A percentile compares a stretch with the other conserved stretches of the same genome.
These are phyloP conservation scores for Conopomorpha cramerella DNA, from an alignment of 1,140 invertebrate species.

Conservation along the genomic window DNA sequence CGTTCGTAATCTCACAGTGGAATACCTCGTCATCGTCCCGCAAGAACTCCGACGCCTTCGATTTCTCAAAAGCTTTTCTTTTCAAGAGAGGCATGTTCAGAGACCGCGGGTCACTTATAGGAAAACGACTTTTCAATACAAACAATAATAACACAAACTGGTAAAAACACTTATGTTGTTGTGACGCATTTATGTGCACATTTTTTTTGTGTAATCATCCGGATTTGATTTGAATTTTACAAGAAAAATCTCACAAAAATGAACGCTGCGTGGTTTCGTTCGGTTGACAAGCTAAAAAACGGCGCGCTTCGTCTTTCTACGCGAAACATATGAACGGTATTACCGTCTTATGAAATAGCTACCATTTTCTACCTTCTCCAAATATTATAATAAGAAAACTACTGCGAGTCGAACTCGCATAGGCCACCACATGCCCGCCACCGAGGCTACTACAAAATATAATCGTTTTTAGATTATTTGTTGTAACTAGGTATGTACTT, in stretches of 20 bases:
- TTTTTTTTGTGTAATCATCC: conserved; percentile 27
- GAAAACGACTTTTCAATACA: conserved; percentile 32
- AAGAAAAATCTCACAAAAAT: conserved; percentile 27
- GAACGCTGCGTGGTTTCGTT: conserved; percentile 55
- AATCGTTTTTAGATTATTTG: no score
- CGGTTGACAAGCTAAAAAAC: conserved; percentile 62
- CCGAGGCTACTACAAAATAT: no score
- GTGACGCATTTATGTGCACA: conserved; percentile 26
- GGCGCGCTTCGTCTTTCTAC: conserved; percentile 56
- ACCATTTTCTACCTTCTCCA: no score
- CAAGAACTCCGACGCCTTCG: conserved; percentile 72
- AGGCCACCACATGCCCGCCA: no score
- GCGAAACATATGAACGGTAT: conserved; percentile 50
- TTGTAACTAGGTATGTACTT: no score
- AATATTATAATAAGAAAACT: no score
- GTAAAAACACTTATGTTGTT: conserved; percentile 26
- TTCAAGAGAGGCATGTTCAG: conserved; percentile 84
- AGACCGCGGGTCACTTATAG: conserved; percentile 42
- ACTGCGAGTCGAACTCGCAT: no score
- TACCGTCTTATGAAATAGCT: conserved; percentile 12
- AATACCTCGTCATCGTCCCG: conserved; percentile 90
- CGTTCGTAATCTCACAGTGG: conserved; percentile 90
- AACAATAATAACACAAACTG: no score
- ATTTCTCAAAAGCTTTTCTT: conserved; percentile 81
- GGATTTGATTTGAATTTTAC: conserved; percentile 34